A percentile compares a stretch with the other conserved stretches of the same genome.
phyloP scores from a whole-genome alignment of 2,113 vertebrate genomes.

The Oncorhynchus gorbuscha region DNA sequence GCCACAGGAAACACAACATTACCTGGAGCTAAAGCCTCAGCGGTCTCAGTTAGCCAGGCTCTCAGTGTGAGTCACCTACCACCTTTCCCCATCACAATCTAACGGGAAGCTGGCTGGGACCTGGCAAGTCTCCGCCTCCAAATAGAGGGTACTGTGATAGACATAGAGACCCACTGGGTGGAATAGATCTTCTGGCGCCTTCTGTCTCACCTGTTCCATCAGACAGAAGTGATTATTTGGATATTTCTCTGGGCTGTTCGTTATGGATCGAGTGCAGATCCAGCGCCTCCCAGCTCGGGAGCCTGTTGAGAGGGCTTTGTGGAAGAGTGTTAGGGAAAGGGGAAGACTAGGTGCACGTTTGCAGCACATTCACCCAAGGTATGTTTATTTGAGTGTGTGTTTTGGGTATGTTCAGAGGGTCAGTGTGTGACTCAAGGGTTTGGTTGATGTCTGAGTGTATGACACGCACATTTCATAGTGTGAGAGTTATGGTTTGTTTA shows the following conservation, averaged over 20 bases:
- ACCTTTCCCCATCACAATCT: slow-evolving; percentile 58
- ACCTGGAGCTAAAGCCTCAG: slow-evolving; percentile 72
- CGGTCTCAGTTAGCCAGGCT: slow-evolving; percentile 72
- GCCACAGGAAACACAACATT: slow-evolving; percentile 69
- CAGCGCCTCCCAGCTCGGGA: neutral
- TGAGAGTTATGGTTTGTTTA: neutral
- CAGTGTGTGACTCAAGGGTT: neutral
- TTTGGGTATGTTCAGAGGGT: neutral
- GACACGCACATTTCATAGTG: neutral
- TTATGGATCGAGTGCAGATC: neutral
- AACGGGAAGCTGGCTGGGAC: slow-evolving; percentile 21
- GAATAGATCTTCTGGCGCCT: neutral
- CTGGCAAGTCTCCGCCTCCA: neutral
- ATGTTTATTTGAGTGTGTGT: slow-evolving; percentile 30
- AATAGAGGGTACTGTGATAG: slow-evolving; percentile 14
- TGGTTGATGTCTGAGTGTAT: neutral
- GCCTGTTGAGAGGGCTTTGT: neutral
- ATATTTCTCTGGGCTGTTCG: neutral
- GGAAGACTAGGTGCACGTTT: slow-evolving; percentile 7
- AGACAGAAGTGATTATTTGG: neutral
- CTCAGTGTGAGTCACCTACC: slow-evolving; percentile 53
- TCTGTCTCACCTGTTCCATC: neutral
- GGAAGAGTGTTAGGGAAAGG: neutral
- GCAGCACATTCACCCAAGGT: slow-evolving; percentile 57
- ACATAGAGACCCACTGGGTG: neutral